Evolutionary conservation across 2,888 invertebrate species (phyloP).

Genomic region (Phrixothrix hirtus): DNA sequence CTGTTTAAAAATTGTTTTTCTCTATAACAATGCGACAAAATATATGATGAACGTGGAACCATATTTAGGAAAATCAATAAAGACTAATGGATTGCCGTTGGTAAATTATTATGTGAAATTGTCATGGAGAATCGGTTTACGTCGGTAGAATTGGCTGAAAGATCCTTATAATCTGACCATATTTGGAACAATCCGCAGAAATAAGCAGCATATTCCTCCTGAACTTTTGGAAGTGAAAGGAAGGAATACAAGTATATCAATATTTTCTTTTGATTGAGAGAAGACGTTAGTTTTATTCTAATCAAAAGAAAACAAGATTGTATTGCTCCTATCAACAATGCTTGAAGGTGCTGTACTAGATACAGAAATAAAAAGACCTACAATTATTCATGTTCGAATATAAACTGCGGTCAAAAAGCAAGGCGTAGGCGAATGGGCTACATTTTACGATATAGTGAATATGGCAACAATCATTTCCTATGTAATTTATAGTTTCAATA

Average conservation of each 20-base stretch:
- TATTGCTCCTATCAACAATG: slow-evolving; percentile 14
- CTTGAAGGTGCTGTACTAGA: slow-evolving; percentile 6
- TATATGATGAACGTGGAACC: slow-evolving; percentile 43
- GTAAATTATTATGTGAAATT: slow-evolving; percentile 38
- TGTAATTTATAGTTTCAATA: too few species aligned
- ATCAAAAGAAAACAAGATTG: slow-evolving; percentile 25
- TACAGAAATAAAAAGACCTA: too few species aligned
- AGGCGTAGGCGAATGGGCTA: too few species aligned
- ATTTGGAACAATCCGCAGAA: slow-evolving; percentile 43
- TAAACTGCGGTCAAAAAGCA: too few species aligned
- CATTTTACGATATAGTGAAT: too few species aligned
- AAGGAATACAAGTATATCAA: slow-evolving; percentile 4
- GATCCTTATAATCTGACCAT: slow-evolving; percentile 45
- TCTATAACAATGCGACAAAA: slow-evolving; percentile 40
- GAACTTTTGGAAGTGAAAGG: slow-evolving; percentile 31
- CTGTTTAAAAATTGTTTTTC: slow-evolving; percentile 44
- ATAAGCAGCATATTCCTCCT: slow-evolving; percentile 46
- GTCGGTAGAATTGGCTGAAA: slow-evolving; percentile 41
- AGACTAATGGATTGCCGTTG: slow-evolving; percentile 38
- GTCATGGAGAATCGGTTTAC: slow-evolving; percentile 48
- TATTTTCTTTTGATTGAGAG: slow-evolving; percentile 19
- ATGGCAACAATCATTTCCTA: too few species aligned
- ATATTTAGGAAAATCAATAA: slow-evolving; percentile 42
- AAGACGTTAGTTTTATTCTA: slow-evolving; percentile 17
- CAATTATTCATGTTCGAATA: too few species aligned